Evolutionary conservation across 2,113 vertebrate species (phyloP).

Genomic region (Neotoma lepida): DNA sequence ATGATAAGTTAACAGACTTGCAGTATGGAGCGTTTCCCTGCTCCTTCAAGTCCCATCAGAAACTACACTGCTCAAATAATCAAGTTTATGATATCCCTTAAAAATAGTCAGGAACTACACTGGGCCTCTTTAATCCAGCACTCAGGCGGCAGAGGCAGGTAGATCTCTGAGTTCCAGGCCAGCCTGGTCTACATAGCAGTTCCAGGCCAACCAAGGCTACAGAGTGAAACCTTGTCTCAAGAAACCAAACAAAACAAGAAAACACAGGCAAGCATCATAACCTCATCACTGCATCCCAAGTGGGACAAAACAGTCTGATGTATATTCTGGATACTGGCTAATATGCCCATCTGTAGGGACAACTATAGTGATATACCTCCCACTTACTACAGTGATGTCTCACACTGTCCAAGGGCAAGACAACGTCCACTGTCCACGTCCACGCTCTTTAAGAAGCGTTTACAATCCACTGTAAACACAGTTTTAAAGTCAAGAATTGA

Average conservation of each 20-base stretch:
- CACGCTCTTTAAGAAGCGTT: neutral
- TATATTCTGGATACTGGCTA: neutral
- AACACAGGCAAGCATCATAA: neutral
- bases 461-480: neutral
- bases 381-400: neutral
- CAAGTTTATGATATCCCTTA: neutral
- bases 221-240: neutral
- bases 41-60: constrained; percentile 26
- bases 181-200: neutral
- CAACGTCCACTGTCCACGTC: neutral
- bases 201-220: neutral
- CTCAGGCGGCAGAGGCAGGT: neutral
- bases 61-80: constrained; percentile 46
- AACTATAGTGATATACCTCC: neutral
- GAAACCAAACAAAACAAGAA: neutral
- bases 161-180: neutral
- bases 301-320: neutral
- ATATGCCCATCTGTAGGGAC: neutral
- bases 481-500: neutral
- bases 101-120: neutral
- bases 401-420: neutral
- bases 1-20: neutral
- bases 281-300: neutral
- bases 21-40: neutral
- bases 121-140: neutral